Evolutionary conservation across 2,888 invertebrate species (phyloP).

Genomic region (Heliconius erato): DNA sequence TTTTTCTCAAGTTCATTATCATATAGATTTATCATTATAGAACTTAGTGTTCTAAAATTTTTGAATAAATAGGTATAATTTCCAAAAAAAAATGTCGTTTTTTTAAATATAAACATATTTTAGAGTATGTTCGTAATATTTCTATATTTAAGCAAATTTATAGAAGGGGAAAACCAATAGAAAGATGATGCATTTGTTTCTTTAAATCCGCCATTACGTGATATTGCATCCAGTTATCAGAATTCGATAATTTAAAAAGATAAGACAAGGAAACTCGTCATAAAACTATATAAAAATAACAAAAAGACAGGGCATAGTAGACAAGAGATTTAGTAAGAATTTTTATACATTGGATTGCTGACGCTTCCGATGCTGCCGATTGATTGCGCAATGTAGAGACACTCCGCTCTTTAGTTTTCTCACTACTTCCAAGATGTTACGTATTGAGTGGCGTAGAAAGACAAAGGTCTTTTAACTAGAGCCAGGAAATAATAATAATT

Average conservation of each 20-base stretch:
- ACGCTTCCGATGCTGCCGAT: too few relatives aligned
- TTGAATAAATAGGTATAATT: too few relatives aligned
- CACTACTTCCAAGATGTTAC: too few relatives aligned
- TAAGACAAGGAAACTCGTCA: slow-evolving; percentile 21
- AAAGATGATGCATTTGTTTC: slow-evolving; percentile 1
- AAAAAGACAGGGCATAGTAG: neutral
- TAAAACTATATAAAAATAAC: neutral
- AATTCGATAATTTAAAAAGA: slow-evolving; percentile 19
- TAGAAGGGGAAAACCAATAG: neutral
- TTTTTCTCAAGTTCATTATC: too few relatives aligned
- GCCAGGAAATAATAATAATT: too few relatives aligned
- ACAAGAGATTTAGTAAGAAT: neutral
- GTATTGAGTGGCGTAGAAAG: too few relatives aligned
- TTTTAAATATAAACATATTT: neutral
- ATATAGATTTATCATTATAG: too few relatives aligned
- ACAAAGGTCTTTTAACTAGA: too few relatives aligned
- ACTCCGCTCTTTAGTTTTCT: neutral
- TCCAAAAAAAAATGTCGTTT: neutral
- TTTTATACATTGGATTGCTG: neutral
- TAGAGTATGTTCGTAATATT: neutral
- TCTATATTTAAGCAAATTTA: neutral
- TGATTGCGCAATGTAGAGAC: neutral
- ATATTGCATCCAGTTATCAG: slow-evolving; percentile 14
- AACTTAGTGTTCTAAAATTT: neutral
- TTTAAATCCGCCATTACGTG: neutral